A percentile compares a stretch with the other conserved stretches of the same genome.
Conservation (phyloP, 1,140 invertebrate species). For the Conopomorpha cramerella region DNA sequence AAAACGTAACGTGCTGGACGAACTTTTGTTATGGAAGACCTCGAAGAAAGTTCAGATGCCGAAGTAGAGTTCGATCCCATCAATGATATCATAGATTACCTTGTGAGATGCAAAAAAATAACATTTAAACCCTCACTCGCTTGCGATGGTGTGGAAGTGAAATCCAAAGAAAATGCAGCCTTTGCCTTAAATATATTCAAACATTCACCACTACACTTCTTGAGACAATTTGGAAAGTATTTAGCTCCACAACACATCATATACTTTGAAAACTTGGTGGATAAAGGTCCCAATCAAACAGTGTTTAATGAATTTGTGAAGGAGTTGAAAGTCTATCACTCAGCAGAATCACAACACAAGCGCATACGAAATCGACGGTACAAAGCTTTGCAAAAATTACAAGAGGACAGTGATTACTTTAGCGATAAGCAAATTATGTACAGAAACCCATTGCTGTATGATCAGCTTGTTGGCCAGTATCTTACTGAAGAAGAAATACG, state of each 20-base stretch:
- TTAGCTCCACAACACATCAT: conserved; percentile 69
- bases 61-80: conserved; percentile 33
- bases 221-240: conserved; percentile 76
- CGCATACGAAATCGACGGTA: conserved; percentile 80
- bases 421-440: conserved; percentile 92
- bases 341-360: conserved; percentile 57
- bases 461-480: conserved; percentile 85
- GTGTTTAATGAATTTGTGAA: conserved; percentile 63
- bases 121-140: conserved; percentile 83
- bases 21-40: no score
- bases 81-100: conserved; percentile 52
- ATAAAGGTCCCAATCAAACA: conserved; percentile 59
- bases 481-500: conserved; percentile 76
- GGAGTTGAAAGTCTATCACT: conserved; percentile 62
- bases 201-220: conserved; percentile 69
- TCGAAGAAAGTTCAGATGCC: no score
- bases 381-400: conserved; percentile 77
- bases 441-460: conserved; percentile 86
- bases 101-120: conserved; percentile 46
- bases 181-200: conserved; percentile 71
- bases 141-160: conserved; percentile 74
- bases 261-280: conserved; percentile 64
- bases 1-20: no score
- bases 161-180: conserved; percentile 67
- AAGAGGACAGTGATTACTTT: conserved; percentile 81